Percentiles rank a stretch among this genome's conserved stretches.
These are phyloP conservation scores for Apotomis betuletana DNA, from an alignment of 2,888 invertebrate species.

Conservation along the genomic window DNA sequence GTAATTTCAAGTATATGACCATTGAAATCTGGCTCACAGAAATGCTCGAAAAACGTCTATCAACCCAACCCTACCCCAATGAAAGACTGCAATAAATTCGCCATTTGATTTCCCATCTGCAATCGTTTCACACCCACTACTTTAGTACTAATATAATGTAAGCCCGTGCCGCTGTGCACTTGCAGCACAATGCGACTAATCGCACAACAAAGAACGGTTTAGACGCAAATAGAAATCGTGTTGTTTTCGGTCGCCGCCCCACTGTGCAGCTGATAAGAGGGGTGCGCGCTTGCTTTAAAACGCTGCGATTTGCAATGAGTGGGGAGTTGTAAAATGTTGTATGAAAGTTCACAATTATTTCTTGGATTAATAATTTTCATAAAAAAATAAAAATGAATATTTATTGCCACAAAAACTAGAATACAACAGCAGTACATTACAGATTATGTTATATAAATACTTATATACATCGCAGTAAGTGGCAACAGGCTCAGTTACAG, in stretches of 20 bases:
- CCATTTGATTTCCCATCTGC: slow-evolving; percentile 38
- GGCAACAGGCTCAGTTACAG: too few relatives aligned
- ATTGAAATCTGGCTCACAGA: too few relatives aligned
- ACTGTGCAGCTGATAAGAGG: slow-evolving; percentile 44
- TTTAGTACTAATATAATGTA: slow-evolving; percentile 56
- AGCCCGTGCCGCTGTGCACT: slow-evolving; percentile 56
- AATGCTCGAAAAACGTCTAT: neutral
- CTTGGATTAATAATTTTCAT: too few relatives aligned
- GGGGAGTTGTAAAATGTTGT: neutral
- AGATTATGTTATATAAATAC: too few relatives aligned
- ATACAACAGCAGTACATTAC: too few relatives aligned
- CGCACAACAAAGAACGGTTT: slow-evolving; percentile 79
- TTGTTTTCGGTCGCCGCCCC: slow-evolving; percentile 78
- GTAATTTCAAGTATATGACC: too few relatives aligned
- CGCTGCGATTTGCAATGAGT: neutral
- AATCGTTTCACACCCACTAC: slow-evolving; percentile 44
- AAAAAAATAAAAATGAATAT: too few relatives aligned
- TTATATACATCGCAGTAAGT: too few relatives aligned
- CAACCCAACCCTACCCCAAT: slow-evolving; percentile 15
- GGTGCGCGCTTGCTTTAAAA: slow-evolving; percentile 8
- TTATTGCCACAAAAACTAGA: too few relatives aligned
- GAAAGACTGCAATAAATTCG: slow-evolving; percentile 18
- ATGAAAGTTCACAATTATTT: too few relatives aligned
- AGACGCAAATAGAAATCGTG: slow-evolving; percentile 82
- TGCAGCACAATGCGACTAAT: slow-evolving; percentile 77